phyloP scores from a whole-genome alignment of 2,113 vertebrate genomes.

The Dipodomys spectabilis region DNA sequence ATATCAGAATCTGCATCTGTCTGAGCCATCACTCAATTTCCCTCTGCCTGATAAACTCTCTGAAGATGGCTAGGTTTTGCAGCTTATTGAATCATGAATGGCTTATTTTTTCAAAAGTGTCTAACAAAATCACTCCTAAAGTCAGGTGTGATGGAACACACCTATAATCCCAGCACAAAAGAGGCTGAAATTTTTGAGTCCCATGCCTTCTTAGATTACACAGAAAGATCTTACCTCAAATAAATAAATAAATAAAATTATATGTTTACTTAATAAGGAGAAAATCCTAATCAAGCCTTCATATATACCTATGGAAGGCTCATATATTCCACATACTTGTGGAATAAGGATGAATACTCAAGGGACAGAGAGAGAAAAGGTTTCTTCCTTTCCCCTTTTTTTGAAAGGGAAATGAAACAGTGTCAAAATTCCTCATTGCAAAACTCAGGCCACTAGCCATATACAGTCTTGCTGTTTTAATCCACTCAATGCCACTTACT shows the following conservation, averaged over 20 bases:
- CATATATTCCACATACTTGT: neutral
- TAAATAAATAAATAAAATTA: neutral
- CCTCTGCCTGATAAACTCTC: neutral
- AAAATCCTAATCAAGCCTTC: no score
- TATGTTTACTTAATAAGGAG: neutral
- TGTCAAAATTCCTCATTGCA: constrained; percentile 38
- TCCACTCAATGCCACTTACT: neutral
- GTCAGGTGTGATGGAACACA: neutral
- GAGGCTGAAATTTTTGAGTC: neutral
- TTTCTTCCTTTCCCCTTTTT: neutral
- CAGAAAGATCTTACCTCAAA: neutral
- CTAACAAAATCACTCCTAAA: constrained; percentile 8
- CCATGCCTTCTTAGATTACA: neutral
- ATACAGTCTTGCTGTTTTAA: constrained; percentile 1
- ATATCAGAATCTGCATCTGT: neutral
- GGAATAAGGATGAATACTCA: neutral
- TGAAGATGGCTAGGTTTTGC: neutral
- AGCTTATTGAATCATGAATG: neutral
- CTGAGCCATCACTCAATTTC: neutral
- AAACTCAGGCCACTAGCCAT: constrained; percentile 11
- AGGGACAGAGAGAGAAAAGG: neutral
- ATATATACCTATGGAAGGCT: no score
- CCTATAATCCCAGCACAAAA: neutral
- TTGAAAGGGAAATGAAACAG: constrained; percentile 14
- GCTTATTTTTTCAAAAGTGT: constrained; percentile 38